Percentiles rank a stretch among this genome's conserved stretches.
Evolutionary conservation across 2,113 vertebrate genomes (phyloP).

Genomic region (Channa argus): DNA sequence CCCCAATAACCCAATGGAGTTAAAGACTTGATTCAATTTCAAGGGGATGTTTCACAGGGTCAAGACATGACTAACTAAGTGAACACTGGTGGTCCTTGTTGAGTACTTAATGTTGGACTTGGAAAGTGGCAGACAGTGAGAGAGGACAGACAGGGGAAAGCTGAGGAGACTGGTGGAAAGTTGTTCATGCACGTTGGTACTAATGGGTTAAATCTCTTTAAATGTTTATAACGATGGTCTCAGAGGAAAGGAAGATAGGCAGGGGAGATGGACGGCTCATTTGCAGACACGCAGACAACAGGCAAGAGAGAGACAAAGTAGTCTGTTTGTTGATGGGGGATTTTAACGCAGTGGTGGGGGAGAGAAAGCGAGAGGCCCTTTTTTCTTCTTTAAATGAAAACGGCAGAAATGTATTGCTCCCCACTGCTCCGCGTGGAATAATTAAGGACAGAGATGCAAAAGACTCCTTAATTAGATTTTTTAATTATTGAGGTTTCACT

Average conservation of each 20-base stretch:
- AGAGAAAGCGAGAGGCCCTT: constrained; percentile 48
- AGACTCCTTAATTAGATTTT: constrained; percentile 87
- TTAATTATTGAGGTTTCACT: constrained; percentile 87
- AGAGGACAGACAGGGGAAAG: neutral
- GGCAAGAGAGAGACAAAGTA: constrained; percentile 34
- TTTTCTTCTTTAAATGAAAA: constrained; percentile 78
- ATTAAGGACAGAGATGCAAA: constrained; percentile 84
- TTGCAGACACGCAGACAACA: constrained; percentile 22
- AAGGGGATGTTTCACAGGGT: constrained; percentile 3
- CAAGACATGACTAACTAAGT: neutral
- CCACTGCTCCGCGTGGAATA: constrained; percentile 78
- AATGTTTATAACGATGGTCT: constrained; percentile 52
- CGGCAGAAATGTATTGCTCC: constrained; percentile 71
- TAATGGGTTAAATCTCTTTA: constrained; percentile 44
- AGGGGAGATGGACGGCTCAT: constrained; percentile 17
- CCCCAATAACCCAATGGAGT: constrained; percentile 46
- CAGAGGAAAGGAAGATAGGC: constrained; percentile 36
- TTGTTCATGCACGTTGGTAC: neutral
- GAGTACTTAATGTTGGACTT: neutral
- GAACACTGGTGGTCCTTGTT: neutral
- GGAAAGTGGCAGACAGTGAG: neutral
- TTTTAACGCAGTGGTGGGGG: constrained; percentile 36
- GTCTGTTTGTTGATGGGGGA: constrained; percentile 61
- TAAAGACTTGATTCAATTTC: constrained; percentile 35
- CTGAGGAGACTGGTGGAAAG: neutral